These are phyloP conservation scores for Uloborus plumipes DNA, from an alignment of 2,888 invertebrate species.

Conservation along the genomic window DNA sequence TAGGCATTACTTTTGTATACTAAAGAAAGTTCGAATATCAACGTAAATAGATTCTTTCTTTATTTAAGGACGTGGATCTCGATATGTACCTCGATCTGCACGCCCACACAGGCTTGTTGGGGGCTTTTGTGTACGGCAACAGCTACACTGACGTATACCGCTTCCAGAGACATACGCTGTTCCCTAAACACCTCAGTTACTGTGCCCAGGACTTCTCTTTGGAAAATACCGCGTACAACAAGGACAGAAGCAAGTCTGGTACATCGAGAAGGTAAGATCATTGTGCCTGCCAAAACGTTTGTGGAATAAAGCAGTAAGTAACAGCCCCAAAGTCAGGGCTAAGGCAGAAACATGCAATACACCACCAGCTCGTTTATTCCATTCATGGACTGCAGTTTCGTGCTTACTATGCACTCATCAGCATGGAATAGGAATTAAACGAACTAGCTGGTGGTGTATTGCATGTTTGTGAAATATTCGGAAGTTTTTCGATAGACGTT, in stretches of 20 bases:
- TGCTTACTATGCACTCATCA: no score
- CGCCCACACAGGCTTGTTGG: constrained; percentile 90
- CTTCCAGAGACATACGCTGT: constrained; percentile 93
- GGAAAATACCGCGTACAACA: constrained; percentile 91
- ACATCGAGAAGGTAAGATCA: constrained; percentile 82
- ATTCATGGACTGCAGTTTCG: no score
- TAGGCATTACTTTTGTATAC: no score
- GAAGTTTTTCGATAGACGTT: no score
- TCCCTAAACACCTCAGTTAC: constrained; percentile 90
- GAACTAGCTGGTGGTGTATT: no score
- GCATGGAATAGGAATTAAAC: no score
- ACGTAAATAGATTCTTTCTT: neutral
- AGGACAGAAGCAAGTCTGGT: constrained; percentile 87
- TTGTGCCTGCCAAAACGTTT: neutral
- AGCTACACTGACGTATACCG: constrained; percentile 92
- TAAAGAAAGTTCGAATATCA: no score
- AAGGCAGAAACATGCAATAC: no score
- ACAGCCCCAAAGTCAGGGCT: no score
- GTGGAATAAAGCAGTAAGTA: no score
- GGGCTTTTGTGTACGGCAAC: constrained; percentile 95
- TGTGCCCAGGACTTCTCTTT: constrained; percentile 90
- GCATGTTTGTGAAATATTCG: no score
- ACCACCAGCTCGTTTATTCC: no score
- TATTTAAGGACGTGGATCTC: constrained; percentile 78
- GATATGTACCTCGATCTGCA: constrained; percentile 97